These are phyloP conservation scores for Aplidium turbinatum DNA, from an alignment of 23 tunicate species.

Conservation along the genomic window DNA sequence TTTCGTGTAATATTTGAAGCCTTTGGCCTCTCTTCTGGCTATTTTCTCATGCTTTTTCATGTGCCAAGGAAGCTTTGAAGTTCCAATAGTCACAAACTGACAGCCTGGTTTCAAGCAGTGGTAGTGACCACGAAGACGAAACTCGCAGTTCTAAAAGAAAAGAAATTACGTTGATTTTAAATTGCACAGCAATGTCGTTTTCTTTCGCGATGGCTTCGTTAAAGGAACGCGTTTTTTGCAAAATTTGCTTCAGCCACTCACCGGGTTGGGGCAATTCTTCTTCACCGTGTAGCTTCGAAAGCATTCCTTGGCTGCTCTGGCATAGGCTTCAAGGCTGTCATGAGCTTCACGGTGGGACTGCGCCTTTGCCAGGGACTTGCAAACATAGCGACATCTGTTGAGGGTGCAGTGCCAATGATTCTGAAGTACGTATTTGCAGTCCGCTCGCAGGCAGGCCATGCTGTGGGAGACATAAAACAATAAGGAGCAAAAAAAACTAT, in stretches of 20 bases:
- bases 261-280: slow-evolving; percentile 84
- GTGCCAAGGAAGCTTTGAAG: slow-evolving; percentile 86
- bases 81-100: slow-evolving; percentile 78
- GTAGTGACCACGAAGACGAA: slow-evolving; percentile 75
- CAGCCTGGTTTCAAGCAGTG: slow-evolving; percentile 92
- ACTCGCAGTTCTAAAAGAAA: slow-evolving; percentile 68
- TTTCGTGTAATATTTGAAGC: slow-evolving; percentile 85
- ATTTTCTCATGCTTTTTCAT: slow-evolving; percentile 88
- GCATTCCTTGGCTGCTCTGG: slow-evolving; percentile 73
- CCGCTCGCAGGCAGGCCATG: slow-evolving; percentile 57
- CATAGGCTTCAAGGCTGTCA: slow-evolving; percentile 83
- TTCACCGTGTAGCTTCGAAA: slow-evolving; percentile 81
- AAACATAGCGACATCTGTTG: slow-evolving; percentile 80
- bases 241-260: slow-evolving; percentile 11
- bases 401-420: slow-evolving; percentile 93
- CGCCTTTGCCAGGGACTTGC: slow-evolving; percentile 84
- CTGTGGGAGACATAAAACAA: slow-evolving; percentile 12
- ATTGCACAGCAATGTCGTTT: neutral
- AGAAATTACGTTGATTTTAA: neutral
- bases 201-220: too few species aligned
- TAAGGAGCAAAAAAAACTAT: too few species aligned
- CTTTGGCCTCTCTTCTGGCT: slow-evolving; percentile 75
- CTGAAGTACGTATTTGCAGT: slow-evolving; percentile 76
- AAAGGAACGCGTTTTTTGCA: too few species aligned
- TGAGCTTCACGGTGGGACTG: slow-evolving; percentile 83